Percentiles rank a stretch among this genome's conserved stretches.
Conservation (phyloP, 2,113 vertebrate genomes). For the Anas platyrhynchos region DNA sequence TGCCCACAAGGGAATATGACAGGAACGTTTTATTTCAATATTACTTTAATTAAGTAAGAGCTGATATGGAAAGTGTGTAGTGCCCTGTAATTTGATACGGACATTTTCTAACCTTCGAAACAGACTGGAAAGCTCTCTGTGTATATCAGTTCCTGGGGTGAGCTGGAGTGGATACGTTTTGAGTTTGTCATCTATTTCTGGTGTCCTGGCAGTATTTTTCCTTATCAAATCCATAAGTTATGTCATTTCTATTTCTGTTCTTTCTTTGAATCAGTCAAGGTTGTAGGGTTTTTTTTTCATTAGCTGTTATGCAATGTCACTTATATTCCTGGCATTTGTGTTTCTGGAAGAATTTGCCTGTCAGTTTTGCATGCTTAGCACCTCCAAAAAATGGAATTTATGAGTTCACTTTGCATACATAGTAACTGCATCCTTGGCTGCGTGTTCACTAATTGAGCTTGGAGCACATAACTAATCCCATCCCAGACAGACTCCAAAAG, state of each 20-base stretch:
- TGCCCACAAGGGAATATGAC: conserved; percentile 1
- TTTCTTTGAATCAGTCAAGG: conserved; percentile 31
- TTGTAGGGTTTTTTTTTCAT: conserved; percentile 5
- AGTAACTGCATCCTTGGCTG: neutral
- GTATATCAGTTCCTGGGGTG: neutral
- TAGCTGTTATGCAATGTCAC: neutral
- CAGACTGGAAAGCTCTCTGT: neutral
- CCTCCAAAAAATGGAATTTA: neutral
- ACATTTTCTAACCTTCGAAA: conserved; percentile 18
- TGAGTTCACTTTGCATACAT: neutral
- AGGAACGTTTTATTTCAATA: conserved; percentile 18
- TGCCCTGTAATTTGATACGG: conserved; percentile 18
- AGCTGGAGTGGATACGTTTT: neutral
- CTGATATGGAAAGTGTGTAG: conserved; percentile 26
- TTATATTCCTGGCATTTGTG: neutral
- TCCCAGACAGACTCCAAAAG: neutral
- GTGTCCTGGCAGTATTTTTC: conserved; percentile 12
- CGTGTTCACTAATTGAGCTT: neutral
- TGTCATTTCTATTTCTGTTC: conserved; percentile 40
- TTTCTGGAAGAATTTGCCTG: conserved; percentile 34
- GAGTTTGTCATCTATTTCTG: conserved; percentile 32
- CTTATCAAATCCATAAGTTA: conserved; percentile 28
- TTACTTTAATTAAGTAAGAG: conserved; percentile 48
- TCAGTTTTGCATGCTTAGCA: neutral
- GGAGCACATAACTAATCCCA: neutral